Evolutionary conservation across 2,797 vertebrate species (phyloP), one percentile per base, ranked within the genome.

Genomic region (Gallirallus australis): DNA sequence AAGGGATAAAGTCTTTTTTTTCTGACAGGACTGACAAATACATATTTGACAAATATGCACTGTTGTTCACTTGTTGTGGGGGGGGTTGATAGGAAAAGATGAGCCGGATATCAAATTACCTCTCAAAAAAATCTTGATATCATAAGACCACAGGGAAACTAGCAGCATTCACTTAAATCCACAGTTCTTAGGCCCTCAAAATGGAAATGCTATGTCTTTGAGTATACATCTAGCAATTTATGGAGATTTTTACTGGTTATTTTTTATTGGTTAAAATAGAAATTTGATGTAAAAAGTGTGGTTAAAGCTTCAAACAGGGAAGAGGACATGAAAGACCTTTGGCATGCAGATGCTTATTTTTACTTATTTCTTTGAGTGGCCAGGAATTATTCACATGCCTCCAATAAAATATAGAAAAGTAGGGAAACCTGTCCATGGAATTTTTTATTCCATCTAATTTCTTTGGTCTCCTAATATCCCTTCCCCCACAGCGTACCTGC

Each of bases 1-100:
- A 72, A 64, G 24, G 68, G 73, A 89, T 66, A 50, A 89, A 93
- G 45, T 84, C 90, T 14, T 77, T 83, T 86, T 53, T 53, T 64
- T 76, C 45, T 78, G 76, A 93, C 6, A 70, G 48, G 15, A 71
- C 24, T 86, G 64, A 77, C 27, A 59, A 39, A 72, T 77, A 59
- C 11, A 40, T 39, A 50, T 61, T 60, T 76, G 35, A 80, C 47
- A 84, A 42, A 54, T 53, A 31, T 4, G 9, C 15, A 3, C 42
- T 33, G n/a, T 8, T 95, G 90, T 75, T 37, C 28, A 59, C 48
- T 13, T 65, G 68, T 16, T 70, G 83, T 92, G 78, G 60, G 23
- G 13, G 50, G 27, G 92, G 47, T 24, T 50, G 73, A 83, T 52
- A 70, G 6, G 76, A 52, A 65, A 86, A 70, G 69, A 80, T 56